phyloP scores from a whole-genome alignment of 2,888 invertebrate genomes.

The Hydrotaea diabolus region DNA sequence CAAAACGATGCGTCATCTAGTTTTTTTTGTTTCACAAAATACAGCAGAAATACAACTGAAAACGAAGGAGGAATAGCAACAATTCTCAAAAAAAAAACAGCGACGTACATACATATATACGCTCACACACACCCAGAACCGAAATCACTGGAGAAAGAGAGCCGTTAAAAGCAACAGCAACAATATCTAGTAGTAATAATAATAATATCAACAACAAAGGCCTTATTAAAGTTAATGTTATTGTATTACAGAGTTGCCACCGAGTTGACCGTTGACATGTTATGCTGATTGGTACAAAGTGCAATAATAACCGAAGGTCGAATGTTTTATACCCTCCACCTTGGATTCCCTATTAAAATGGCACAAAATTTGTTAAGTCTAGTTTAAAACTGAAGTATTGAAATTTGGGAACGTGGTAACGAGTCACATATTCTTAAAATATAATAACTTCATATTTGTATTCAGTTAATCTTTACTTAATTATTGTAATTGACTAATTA shows the following conservation, averaged over 20 bases:
- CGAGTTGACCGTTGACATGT: not conserved
- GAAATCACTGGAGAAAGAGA: not conserved
- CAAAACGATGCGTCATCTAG: slow-evolving; percentile 65
- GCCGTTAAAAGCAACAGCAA: not conserved
- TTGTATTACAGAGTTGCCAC: not conserved
- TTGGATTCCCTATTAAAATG: too few species aligned
- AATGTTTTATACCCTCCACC: too few species aligned
- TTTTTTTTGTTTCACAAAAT: slow-evolving; percentile 30
- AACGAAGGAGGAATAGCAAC: slow-evolving; percentile 29
- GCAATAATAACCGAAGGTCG: not conserved
- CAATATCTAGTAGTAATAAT: not conserved
- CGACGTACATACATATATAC: not conserved
- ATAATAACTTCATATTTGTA: too few species aligned
- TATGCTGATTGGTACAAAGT: too few species aligned
- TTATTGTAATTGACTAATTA: too few species aligned
- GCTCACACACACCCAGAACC: not conserved
- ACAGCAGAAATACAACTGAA: slow-evolving; percentile 38
- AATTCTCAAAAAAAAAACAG: not conserved
- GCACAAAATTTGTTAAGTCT: too few species aligned
- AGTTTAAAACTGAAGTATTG: too few species aligned
- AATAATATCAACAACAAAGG: slow-evolving; percentile 23
- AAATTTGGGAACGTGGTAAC: too few species aligned
- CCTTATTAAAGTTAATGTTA: not conserved
- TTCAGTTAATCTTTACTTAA: too few species aligned
- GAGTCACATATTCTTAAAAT: too few species aligned